Base-by-base conservation (phyloP, 2,797 vertebrate genomes). In the Sebastes hubbsi region DNA sequence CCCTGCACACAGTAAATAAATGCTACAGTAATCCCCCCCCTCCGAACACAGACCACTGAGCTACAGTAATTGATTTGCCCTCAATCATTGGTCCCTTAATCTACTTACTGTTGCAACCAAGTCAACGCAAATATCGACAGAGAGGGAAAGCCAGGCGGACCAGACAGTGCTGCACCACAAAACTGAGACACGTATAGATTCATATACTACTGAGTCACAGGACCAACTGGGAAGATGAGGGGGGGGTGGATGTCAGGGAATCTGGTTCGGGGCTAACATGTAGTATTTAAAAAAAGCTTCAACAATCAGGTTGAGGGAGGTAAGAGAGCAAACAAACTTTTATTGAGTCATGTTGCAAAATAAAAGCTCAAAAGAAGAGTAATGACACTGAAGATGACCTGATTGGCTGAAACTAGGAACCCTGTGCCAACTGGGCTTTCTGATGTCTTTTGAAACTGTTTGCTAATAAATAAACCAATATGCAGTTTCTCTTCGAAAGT, bases 51-150 rank as follows among this genome's bases (percentile, higher is more conserved):
- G 84, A 89, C 25, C 84, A 78, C 78, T 80, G 87, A 84, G 89
- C 90, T 75, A 80, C 84, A 83, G 86, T 90, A 87, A 93, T 93
- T 91, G 92, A 94, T 94, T 93, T 93, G 89, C 87, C 88, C 79
- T 92, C 87, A 92, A 86, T 93, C 91, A 92, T 64, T 58, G 87
- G 73, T 84, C 38, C 64, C 78, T 87, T 91, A 89, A 92, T 92
- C 91, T 87, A 89, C 89, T 93, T 89, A 92, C 87, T 88, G 84
- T 83, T 88, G 85, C 78, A 91, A 91, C 72, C 81, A 79, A 92
- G 85, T 85, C 86, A 46, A 81, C 20, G 12, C 80, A 88, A 82
- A 88, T 87, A 89, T 87, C 65, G 79, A 91, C 82, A 25, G 62
- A 86, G 78, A 58, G 54, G 22, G 63, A 25, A 78, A 82, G 88